Conservation (phyloP, 2,888 invertebrate genomes). For the Pediacus dermestoides region DNA sequence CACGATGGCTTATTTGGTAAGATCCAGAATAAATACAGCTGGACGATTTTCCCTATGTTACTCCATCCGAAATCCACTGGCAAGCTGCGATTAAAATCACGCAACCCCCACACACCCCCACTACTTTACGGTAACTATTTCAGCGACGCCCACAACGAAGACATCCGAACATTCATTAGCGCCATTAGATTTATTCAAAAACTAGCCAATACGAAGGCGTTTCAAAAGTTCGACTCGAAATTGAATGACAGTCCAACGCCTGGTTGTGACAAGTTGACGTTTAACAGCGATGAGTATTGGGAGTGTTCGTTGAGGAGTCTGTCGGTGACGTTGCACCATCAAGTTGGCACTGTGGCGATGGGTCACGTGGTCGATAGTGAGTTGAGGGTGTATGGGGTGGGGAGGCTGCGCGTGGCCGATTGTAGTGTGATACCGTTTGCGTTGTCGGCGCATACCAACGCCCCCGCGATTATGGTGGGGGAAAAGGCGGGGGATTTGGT, state of each 20-base stretch:
- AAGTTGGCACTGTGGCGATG: slow-evolving; percentile 56
- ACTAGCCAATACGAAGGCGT: slow-evolving; percentile 49
- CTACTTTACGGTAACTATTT: slow-evolving; percentile 60
- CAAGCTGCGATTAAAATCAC: slow-evolving; percentile 50
- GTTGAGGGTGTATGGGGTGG: slow-evolving; percentile 55
- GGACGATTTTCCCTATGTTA: slow-evolving; percentile 54
- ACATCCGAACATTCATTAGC: slow-evolving; percentile 51
- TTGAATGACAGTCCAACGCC: slow-evolving; percentile 55
- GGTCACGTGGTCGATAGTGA: slow-evolving; percentile 50
- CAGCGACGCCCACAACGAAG: slow-evolving; percentile 48
- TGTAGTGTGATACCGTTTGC: slow-evolving; percentile 66
- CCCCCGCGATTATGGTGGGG: slow-evolving; percentile 67
- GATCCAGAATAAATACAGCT: slow-evolving; percentile 44
- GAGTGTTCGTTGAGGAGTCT: slow-evolving; percentile 59
- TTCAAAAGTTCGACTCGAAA: slow-evolving; percentile 57
- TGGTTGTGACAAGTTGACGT: slow-evolving; percentile 53
- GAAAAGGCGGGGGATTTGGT: slow-evolving; percentile 68
- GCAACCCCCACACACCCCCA: slow-evolving; percentile 58
- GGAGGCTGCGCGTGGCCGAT: slow-evolving; percentile 62
- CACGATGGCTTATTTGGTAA: background rate
- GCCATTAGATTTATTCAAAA: slow-evolving; percentile 53
- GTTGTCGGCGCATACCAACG: slow-evolving; percentile 64
- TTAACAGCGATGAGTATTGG: slow-evolving; percentile 63
- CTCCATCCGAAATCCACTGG: slow-evolving; percentile 57
- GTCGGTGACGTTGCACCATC: slow-evolving; percentile 57